Evolutionary conservation across 2,888 invertebrate genomes (phyloP), one percentile per base, ranked within the genome.

Genomic region (Gnatocerus cornutus): DNA sequence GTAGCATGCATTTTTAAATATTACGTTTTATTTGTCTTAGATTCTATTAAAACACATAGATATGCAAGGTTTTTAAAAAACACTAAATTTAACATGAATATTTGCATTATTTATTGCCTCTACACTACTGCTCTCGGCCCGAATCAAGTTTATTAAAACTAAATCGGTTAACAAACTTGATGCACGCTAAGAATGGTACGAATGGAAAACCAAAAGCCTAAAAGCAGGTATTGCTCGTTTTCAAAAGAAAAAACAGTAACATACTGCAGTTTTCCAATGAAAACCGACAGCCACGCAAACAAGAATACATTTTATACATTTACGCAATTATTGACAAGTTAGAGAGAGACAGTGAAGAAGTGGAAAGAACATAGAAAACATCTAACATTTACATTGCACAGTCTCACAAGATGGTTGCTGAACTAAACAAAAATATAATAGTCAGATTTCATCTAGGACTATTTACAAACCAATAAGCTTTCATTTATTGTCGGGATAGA

Each of bases 31-130:
- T 43, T 41, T 55, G 50, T 55, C 63, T 52, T 68, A 68, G 14
- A 37, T 48, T 29, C 62, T 63, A 68, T 68, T 53, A 62, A 68
- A 56, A 76, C 74, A 76, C 69, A 74, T 65, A 75, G 76, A 76
- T 76, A 76, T 76, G 76, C 75, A 71, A 74, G 75, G 72, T n/a
- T 72, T 72, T 71, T 69, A 67, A 68, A 74, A 72, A 73, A 75
- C 73, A 73, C 71, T 75, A 74, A 72, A 68, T 67, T 69, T 72
- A 72, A 71, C 70, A 71, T 68, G 65, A 66, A 71, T 73, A 71
- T 72, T 70, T 71, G 72, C 71, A 74, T 73, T 30, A 62, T 69
- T 77, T 77, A 77, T 77, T 77, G 77, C 77, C 77, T 74, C 71
- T 77, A 77, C 76, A 77, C 77, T 77, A 77, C 73, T 61, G 75